Evolutionary conservation across 1,140 invertebrate genomes (phyloP).

Genomic region (Medauroidea extradentata): DNA sequence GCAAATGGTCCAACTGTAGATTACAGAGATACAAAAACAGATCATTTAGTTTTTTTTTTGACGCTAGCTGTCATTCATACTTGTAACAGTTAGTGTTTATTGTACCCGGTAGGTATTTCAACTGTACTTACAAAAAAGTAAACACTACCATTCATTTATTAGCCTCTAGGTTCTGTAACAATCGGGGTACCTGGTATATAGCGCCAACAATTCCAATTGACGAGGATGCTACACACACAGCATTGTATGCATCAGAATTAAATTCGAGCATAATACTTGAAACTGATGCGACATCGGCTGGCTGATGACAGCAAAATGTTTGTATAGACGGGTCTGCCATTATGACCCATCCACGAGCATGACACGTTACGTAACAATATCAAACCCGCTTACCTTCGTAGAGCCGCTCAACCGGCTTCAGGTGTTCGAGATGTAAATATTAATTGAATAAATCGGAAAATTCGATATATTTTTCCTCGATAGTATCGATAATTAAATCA

Average conservation of each 20-base stretch:
- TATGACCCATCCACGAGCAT: not conserved
- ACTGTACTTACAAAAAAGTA: too few relatives aligned
- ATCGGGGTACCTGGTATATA: slow-evolving; percentile 59
- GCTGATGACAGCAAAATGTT: slow-evolving; percentile 70
- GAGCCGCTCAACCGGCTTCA: not conserved
- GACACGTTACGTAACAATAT: not conserved
- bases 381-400: not conserved
- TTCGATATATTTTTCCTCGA: too few relatives aligned
- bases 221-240: slow-evolving; percentile 66
- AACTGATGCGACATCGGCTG: slow-evolving; percentile 55
- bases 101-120: too few relatives aligned
- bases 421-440: slow-evolving; percentile 9
- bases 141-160: too few relatives aligned
- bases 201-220: slow-evolving; percentile 66
- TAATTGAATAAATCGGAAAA: too few relatives aligned
- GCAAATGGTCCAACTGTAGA: too few relatives aligned
- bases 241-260: slow-evolving; percentile 64
- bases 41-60: too few relatives aligned
- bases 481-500: too few relatives aligned
- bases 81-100: too few relatives aligned
- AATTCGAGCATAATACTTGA: slow-evolving; percentile 61
- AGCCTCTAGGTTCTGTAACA: too few relatives aligned
- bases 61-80: too few relatives aligned
- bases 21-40: too few relatives aligned
- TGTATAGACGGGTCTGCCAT: slow-evolving; percentile 79